A percentile compares a stretch with the other conserved stretches of the same genome.
Evolutionary conservation across 2,888 invertebrate genomes (phyloP).

Genomic region (Megamerina dolium): DNA sequence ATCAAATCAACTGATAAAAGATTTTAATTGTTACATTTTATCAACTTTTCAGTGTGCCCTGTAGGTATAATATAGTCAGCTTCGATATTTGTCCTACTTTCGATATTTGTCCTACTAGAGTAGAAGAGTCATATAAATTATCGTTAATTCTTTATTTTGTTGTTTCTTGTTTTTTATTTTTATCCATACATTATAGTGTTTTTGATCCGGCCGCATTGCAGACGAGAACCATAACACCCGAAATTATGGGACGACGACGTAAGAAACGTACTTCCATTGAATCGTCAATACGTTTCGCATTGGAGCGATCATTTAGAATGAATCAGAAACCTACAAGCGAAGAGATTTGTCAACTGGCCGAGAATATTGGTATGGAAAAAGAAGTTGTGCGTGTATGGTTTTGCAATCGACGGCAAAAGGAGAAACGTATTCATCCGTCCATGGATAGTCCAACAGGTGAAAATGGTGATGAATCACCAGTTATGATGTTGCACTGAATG

Average conservation of each 20-base stretch:
- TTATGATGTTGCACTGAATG: conserved; percentile 35
- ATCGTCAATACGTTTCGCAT: conserved; percentile 87
- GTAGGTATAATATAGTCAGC: too few species aligned
- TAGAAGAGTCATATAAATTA: too few species aligned
- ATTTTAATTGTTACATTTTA: too few species aligned
- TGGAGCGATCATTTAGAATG: conserved; percentile 89
- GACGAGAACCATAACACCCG: conserved; percentile 74
- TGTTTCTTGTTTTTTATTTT: too few species aligned
- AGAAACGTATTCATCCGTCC: conserved; percentile 92
- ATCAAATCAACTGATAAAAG: background rate
- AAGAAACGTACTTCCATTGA: conserved; percentile 96
- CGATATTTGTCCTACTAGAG: too few species aligned
- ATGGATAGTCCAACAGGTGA: conserved; percentile 62
- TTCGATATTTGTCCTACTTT: too few species aligned
- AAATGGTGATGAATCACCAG: conserved; percentile 48
- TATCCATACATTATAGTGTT: conserved; percentile 35
- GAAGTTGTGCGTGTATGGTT: conserved; percentile 93
- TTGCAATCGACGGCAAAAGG: conserved; percentile 93
- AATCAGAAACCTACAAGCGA: conserved; percentile 97
- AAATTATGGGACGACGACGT: conserved; percentile 85
- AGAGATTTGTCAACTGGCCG: conserved; percentile 89
- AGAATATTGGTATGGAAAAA: conserved; percentile 93
- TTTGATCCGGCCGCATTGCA: conserved; percentile 53
- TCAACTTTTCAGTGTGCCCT: too few species aligned
- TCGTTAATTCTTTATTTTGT: too few species aligned